Evolutionary conservation across 2,888 invertebrate species (phyloP), one percentile per base, ranked within the genome.

Genomic region (Mythimna albipuncta): DNA sequence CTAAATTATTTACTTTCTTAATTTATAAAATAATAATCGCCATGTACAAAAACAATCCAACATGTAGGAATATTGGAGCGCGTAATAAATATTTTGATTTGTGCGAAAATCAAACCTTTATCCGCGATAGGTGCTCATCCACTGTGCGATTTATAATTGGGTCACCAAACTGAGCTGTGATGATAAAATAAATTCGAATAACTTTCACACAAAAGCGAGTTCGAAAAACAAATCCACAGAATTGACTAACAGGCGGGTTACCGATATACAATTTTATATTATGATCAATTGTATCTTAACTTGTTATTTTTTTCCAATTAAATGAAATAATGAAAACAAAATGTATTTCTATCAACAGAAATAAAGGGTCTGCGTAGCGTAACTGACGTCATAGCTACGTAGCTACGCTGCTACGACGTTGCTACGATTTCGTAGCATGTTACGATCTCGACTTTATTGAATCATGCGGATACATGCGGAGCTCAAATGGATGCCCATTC

Each of bases 391-490:
- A 35, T 41, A 13, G 32, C 44, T 44, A 32, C 44, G 44, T 44
- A 13, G 67, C 73, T 65, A 78, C 61, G 55, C 19, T 2, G 72
- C 73, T 77, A 79, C 68, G 68, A 72, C 57, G 55, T 11, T 4
- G 78, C 73, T 77, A 78, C 64, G 68, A 64, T 58, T 61, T 62
- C 61, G 79, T 64, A 78, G 57, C 38, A 65, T 41, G 47, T 69
- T 3, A 41, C 11, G 19, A 57, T 41, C 13, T 19, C 21, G 26
- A 26, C 26, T 38, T 64, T 32, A 41, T 19, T 57, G 50, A 44
- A 19, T 41, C 19, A n/a, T 11, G 13, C 10, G 11, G 10, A 32
- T 35, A n/a, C n/a, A n/a, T n/a, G n/a, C n/a, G n/a, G n/a, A n/a
- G n/a, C n/a, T n/a, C n/a, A n/a, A n/a, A n/a, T n/a, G n/a, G n/a